Evolutionary conservation across 2,113 vertebrate species (phyloP).

Genomic region (Rutilus rutilus): DNA sequence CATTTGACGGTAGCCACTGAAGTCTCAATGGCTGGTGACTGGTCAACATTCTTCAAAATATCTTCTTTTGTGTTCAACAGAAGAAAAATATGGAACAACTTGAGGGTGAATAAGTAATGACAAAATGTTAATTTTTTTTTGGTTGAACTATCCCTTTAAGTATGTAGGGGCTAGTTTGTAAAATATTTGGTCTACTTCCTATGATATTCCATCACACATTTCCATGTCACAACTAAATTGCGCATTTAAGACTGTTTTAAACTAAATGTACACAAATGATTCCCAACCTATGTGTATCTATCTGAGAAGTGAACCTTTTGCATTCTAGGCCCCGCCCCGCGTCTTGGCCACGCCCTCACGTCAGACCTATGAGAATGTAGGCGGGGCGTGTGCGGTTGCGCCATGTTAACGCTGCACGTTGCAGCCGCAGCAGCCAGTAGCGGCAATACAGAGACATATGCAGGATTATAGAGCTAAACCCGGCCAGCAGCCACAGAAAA

Average conservation of each 20-base stretch:
- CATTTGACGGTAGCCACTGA: no score
- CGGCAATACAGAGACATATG: slow-evolving; percentile 16
- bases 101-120: no score
- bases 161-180: neutral
- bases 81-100: no score
- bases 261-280: neutral
- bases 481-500: slow-evolving; percentile 30
- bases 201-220: neutral
- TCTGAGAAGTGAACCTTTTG: neutral
- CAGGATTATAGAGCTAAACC: slow-evolving; percentile 39
- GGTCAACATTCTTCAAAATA: no score
- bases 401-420: slow-evolving; percentile 57
- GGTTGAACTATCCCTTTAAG: no score
- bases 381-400: slow-evolving; percentile 53
- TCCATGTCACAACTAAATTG: neutral
- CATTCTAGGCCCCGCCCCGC: neutral
- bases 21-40: no score
- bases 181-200: neutral
- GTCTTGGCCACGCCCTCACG: neutral
- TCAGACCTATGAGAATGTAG: slow-evolving; percentile 50
- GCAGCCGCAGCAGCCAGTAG: slow-evolving; percentile 37
- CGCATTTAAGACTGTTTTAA: neutral
- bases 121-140: no score
- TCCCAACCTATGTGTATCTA: neutral
- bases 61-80: no score